phyloP scores from a whole-genome alignment of 2,888 invertebrate genomes.

The Andrena chrysosceles region DNA sequence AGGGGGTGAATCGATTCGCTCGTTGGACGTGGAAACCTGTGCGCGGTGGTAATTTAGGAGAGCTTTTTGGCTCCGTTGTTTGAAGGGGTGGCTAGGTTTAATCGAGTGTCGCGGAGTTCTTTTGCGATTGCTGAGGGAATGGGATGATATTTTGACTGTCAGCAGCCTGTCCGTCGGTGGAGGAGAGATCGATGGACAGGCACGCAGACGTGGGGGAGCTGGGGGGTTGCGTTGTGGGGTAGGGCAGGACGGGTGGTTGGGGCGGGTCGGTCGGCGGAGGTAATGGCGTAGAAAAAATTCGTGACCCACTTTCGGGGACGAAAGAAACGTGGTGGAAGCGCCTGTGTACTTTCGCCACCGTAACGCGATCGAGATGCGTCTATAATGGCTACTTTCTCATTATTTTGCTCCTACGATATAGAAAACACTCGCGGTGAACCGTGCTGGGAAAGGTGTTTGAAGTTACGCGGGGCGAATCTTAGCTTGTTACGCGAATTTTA shows the following conservation, averaged over 20 bases:
- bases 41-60: too few species aligned
- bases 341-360: slow-evolving; percentile 38
- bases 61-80: too few species aligned
- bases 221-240: slow-evolving; percentile 75
- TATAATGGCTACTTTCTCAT: slow-evolving; percentile 39
- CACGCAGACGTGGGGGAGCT: slow-evolving; percentile 53
- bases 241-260: slow-evolving; percentile 75
- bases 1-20: too few species aligned
- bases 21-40: too few species aligned
- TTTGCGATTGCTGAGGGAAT: not conserved
- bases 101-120: too few species aligned
- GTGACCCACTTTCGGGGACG: slow-evolving; percentile 69
- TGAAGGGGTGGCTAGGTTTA: too few species aligned
- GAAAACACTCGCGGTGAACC: too few species aligned
- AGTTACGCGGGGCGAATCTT: too few species aligned
- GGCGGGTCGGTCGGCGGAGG: slow-evolving; percentile 55
- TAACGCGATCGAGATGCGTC: slow-evolving; percentile 50
- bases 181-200: slow-evolving; percentile 65
- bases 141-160: slow-evolving; percentile 52
- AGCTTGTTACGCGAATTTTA: too few species aligned
- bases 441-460: too few species aligned
- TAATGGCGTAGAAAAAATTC: slow-evolving; percentile 74
- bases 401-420: slow-evolving; percentile 3
- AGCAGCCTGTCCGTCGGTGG: slow-evolving; percentile 36
- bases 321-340: slow-evolving; percentile 63